Base-by-base conservation (phyloP, 1,140 invertebrate genomes). In the Charaxes varanes region DNA sequence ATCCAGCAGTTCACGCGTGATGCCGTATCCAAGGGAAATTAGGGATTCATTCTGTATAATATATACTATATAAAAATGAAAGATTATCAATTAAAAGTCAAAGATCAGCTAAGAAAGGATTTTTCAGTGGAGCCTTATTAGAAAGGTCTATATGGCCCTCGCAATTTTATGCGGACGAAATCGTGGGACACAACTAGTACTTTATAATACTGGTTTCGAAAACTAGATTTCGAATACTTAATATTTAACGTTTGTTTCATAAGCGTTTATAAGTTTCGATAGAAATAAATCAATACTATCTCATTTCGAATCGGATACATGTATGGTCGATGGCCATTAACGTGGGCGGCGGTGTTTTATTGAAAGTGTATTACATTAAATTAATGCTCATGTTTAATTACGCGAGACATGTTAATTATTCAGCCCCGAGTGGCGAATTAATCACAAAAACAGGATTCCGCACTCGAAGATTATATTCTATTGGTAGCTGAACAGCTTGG, bases 301-400 rank as follows among this genome's bases (percentile, higher is more conserved):
- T 31, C 18, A 31, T 31, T 17, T 14, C 28, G 16, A 10, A 16
- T 31, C 15, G 15, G 28, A 31, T 31, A 31, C 28, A 31, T 17
- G 34, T 26, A 26, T 8, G 23, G 8, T 15, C 22, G 26, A 36
- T 36, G 26, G 26, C 24, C 34, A 36, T 18, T 10, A 38, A 14
- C 16, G 35, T 38, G 35, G 35, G 35, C 35, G 35, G 35, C 15
- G 35, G 26, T 18, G 28, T 38, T 38, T 27, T 27, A 38, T 38
- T 27, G 35, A 18, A 38, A 38, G 28, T 27, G 17, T 38, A 38
- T 38, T 28, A 38, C 24, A 38, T 38, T 38, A 38, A 26, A 38
- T 27, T 38, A 38, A 38, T 38, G 15, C 27, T 16, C 15, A 18
- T 10, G 28, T 23, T 27, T 38, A 38, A 38, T 38, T 38, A 38